phyloP scores from a whole-genome alignment of 2,113 vertebrate genomes.

The Centrocercus urophasianus region DNA sequence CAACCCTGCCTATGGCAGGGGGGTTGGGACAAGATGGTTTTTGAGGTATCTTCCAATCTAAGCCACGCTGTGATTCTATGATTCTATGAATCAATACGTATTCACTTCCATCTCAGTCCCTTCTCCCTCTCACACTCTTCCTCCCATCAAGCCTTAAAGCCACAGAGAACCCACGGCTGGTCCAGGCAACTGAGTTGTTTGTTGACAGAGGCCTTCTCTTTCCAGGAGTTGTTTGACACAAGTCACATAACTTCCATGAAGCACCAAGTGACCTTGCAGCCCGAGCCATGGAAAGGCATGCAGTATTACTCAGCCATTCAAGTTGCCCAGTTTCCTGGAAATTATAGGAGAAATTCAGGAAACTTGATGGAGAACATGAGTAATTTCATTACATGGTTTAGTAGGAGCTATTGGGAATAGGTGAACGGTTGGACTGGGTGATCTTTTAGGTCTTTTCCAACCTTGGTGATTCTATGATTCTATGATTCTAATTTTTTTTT shows the following conservation, averaged over 20 bases:
- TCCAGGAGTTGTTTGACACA: neutral
- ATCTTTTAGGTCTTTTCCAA: too few relatives aligned
- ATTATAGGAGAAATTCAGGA: neutral
- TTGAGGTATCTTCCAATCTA: too few relatives aligned
- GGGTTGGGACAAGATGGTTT: too few relatives aligned
- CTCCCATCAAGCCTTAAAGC: neutral
- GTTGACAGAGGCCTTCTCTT: neutral
- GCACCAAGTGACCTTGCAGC: neutral
- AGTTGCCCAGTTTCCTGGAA: constrained; percentile 10
- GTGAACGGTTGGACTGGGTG: too few relatives aligned
- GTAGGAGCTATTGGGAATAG: too few relatives aligned
- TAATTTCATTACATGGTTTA: too few relatives aligned
- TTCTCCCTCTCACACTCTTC: neutral
- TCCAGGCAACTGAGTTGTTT: neutral
- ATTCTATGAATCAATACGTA: neutral
- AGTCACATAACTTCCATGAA: neutral
- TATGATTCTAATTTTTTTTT: too few relatives aligned
- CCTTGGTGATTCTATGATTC: too few relatives aligned
- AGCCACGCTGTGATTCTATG: too few relatives aligned
- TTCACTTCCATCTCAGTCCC: too few relatives aligned
- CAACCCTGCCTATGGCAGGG: too few relatives aligned
- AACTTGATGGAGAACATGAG: neutral
- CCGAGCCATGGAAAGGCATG: neutral
- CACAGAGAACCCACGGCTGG: neutral
- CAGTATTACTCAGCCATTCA: neutral